Percentiles rank a stretch among this genome's conserved stretches.
These are phyloP conservation scores for Brachionus sp. DNA, from an alignment of 1,140 invertebrate species.

Conservation along the genomic window DNA sequence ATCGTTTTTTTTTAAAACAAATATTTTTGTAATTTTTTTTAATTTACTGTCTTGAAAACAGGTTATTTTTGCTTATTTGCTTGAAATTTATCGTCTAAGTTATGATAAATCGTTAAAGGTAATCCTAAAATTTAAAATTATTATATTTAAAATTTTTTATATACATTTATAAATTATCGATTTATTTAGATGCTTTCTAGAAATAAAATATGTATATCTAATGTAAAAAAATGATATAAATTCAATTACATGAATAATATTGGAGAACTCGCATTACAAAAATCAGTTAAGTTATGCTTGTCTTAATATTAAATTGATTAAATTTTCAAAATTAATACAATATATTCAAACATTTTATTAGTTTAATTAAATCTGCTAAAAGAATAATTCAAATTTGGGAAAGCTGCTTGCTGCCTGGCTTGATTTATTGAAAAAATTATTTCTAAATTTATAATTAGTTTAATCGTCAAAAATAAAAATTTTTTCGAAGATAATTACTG, in stretches of 20 bases:
- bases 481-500: neutral
- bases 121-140: neutral
- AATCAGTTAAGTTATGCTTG: neutral
- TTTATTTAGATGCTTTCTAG: neutral
- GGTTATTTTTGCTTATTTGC: neutral
- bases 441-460: neutral
- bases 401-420: neutral
- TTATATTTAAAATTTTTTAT: neutral
- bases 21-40: neutral
- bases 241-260: neutral
- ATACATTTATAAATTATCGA: neutral
- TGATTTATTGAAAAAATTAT: neutral
- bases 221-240: neutral
- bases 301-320: neutral
- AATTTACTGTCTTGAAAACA: neutral
- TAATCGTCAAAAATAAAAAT: neutral
- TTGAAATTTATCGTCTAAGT: neutral
- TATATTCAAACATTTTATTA: neutral
- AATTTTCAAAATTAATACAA: neutral
- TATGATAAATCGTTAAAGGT: neutral
- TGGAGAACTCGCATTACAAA: neutral
- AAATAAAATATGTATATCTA: neutral
- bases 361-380: neutral
- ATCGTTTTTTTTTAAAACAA: neutral
- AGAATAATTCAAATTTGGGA: neutral